phyloP scores from a whole-genome alignment of 2,113 vertebrate species.

The Puffinus mauretanicus region DNA sequence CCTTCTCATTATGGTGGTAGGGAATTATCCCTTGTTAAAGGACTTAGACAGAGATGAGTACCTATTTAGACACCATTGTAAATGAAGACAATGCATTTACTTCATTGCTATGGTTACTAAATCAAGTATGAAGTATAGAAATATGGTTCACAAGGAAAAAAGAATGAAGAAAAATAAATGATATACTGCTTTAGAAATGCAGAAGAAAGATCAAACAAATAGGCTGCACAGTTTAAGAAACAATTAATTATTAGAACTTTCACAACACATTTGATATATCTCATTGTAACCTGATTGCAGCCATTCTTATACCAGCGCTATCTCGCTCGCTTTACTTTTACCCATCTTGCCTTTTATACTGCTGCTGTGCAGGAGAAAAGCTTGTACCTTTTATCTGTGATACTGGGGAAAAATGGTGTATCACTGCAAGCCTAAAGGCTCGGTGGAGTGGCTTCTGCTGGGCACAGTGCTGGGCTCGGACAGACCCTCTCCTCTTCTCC shows the following conservation, averaged over 20 bases:
- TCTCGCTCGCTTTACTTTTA: neutral
- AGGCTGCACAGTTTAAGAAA: conserved; percentile 26
- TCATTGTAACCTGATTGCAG: neutral
- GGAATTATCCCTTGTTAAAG: conserved; percentile 26
- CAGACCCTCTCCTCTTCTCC: neutral
- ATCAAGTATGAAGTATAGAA: conserved; percentile 29
- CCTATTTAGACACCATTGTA: conserved; percentile 60
- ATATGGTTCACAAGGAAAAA: neutral
- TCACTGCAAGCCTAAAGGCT: neutral
- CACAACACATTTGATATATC: neutral
- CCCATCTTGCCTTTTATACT: neutral
- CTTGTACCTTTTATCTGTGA: neutral
- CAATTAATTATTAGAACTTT: conserved; percentile 43
- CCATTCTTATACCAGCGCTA: neutral
- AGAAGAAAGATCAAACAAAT: conserved; percentile 11
- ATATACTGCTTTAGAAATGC: neutral
- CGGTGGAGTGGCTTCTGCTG: neutral
- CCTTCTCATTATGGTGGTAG: neutral
- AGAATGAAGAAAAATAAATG: neutral
- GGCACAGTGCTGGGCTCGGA: neutral
- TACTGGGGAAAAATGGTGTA: neutral
- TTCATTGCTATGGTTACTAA: conserved; percentile 68
- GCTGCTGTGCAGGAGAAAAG: neutral
- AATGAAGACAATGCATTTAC: conserved; percentile 59
- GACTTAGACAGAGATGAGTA: conserved; percentile 15